phyloP scores from a whole-genome alignment of 2,797 vertebrate species.

The Gallinago stenura region DNA sequence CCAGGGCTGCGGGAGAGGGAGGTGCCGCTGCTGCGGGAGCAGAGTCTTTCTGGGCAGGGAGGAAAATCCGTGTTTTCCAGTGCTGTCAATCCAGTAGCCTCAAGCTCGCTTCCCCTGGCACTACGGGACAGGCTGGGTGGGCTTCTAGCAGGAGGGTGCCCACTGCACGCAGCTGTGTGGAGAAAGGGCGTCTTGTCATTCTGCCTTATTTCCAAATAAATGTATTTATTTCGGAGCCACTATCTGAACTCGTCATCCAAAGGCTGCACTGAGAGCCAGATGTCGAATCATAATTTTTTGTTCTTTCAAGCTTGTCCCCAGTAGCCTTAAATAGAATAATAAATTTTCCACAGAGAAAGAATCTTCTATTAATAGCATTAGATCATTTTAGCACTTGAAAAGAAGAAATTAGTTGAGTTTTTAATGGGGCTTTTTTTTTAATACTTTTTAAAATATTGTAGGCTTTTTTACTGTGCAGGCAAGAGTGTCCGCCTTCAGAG shows the following conservation, averaged over 20 bases:
- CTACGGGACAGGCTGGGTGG: neutral
- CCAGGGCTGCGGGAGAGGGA: neutral
- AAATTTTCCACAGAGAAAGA: slow-evolving; percentile 37
- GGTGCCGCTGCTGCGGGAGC: neutral
- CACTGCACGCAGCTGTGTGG: neutral
- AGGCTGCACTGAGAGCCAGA: slow-evolving; percentile 26
- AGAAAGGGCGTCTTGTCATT: neutral
- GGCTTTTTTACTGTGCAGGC: slow-evolving; percentile 16
- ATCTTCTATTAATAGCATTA: slow-evolving; percentile 64
- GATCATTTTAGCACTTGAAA: slow-evolving; percentile 61
- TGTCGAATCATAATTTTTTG: slow-evolving; percentile 28
- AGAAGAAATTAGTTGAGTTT: slow-evolving; percentile 46
- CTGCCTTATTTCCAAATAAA: slow-evolving; percentile 32
- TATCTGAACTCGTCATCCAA: slow-evolving; percentile 16
- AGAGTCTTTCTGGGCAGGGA: neutral
- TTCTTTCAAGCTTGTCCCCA: slow-evolving; percentile 20
- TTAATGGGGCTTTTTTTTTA: neutral
- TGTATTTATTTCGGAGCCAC: slow-evolving; percentile 13
- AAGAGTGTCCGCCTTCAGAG: slow-evolving; percentile 1
- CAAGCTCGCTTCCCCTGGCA: neutral
- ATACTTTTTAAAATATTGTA: slow-evolving; percentile 4
- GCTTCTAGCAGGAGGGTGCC: neutral
- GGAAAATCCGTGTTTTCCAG: neutral
- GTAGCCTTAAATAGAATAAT: slow-evolving; percentile 62
- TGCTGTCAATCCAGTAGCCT: accelerated